These are phyloP conservation scores for Mycteria americana DNA, from an alignment of 2,797 vertebrate species.

Conservation along the genomic window DNA sequence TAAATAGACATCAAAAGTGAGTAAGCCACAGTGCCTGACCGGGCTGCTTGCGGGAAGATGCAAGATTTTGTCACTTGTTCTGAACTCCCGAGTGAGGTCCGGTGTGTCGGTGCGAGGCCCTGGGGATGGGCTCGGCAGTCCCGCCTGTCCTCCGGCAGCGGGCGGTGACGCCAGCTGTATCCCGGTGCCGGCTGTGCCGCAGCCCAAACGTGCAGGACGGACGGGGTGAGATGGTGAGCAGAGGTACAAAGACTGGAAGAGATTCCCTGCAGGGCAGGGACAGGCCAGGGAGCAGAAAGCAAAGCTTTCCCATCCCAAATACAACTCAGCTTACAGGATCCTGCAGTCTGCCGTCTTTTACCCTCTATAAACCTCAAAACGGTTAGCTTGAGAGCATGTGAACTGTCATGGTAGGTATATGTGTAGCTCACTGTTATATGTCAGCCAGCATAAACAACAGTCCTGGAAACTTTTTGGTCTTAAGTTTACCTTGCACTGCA, in stretches of 20 bases:
- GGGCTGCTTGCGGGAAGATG: not conserved
- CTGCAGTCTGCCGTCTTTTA: not conserved
- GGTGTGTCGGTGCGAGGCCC: accelerated
- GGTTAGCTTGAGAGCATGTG: not conserved
- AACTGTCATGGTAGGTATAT: not conserved
- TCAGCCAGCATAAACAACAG: not conserved
- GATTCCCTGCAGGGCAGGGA: not conserved
- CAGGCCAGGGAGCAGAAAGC: not conserved
- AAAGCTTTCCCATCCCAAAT: not conserved
- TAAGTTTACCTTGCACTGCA: not conserved
- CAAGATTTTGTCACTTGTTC: not conserved
- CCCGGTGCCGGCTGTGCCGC: accelerated
- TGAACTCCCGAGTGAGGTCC: not conserved
- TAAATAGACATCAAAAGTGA: not conserved
- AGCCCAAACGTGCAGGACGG: not conserved
- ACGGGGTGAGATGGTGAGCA: not conserved
- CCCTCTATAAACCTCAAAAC: accelerated
- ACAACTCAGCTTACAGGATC: not conserved
- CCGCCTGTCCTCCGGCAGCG: accelerated
- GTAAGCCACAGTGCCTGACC: accelerated
- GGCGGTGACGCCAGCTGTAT: not conserved
- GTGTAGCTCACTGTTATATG: accelerated
- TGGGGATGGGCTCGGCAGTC: not conserved
- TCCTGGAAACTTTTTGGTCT: not conserved
- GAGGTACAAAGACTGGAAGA: not conserved